These are phyloP conservation scores for Capitulum mitella DNA, from an alignment of 2,888 invertebrate genomes.

Conservation along the genomic window DNA sequence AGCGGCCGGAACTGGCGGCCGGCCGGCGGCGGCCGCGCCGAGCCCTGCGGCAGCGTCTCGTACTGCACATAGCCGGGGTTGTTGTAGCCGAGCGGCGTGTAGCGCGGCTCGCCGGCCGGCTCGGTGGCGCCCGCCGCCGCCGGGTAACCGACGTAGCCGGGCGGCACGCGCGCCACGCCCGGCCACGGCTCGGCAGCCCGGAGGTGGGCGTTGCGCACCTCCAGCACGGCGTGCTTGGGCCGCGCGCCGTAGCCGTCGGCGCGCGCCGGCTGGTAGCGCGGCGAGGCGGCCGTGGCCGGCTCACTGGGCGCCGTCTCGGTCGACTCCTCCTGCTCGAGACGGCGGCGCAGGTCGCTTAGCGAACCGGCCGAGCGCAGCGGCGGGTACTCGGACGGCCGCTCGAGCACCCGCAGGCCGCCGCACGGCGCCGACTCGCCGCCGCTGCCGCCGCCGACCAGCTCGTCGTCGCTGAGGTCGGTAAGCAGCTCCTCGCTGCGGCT, in stretches of 20 bases:
- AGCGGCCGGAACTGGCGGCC: constrained; percentile 25
- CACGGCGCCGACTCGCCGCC: neutral
- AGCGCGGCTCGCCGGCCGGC: neutral
- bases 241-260: constrained; percentile 49
- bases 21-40: constrained; percentile 5
- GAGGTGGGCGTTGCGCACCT: constrained; percentile 10
- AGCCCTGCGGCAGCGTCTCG: constrained; percentile 16
- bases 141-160: constrained; percentile 10
- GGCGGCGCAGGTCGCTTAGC: constrained; percentile 13
- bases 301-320: constrained; percentile 6
- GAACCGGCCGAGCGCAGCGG: constrained; percentile 7
- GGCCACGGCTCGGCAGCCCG: neutral
- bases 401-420: neutral
- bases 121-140: neutral
- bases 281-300: neutral
- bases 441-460: neutral
- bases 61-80: constrained; percentile 33
- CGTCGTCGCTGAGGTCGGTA: constrained; percentile 18
- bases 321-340: neutral
- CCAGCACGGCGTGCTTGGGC: constrained; percentile 28
- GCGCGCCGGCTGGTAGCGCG: constrained; percentile 52
- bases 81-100: constrained; percentile 30
- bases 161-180: neutral
- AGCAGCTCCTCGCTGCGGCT: constrained; percentile 20
- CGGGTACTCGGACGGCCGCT: constrained; percentile 9